A percentile compares a stretch with the other conserved stretches of the same genome.
Evolutionary conservation across 30 jellyfish, hydroid and myxozoan species (phyloP).

Genomic region (Cassiopea andromeda): DNA sequence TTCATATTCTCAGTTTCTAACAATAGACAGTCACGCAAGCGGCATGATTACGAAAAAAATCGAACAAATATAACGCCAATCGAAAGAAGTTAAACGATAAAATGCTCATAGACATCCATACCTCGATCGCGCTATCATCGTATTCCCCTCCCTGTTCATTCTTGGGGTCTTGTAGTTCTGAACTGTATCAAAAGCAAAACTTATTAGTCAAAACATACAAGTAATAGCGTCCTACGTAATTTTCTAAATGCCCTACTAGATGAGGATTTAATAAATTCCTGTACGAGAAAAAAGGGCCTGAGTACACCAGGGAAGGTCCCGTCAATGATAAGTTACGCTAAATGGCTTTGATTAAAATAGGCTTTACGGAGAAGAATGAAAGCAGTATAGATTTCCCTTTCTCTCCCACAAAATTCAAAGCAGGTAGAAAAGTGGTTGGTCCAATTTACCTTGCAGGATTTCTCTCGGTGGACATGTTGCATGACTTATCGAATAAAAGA

Average conservation of each 20-base stretch:
- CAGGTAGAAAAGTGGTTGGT: neutral
- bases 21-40: neutral
- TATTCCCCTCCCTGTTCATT: slow-evolving; percentile 38
- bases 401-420: neutral
- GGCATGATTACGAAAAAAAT: no score
- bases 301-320: slow-evolving; percentile 13
- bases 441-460: slow-evolving; percentile 36
- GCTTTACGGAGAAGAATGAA: neutral
- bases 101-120: neutral
- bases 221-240: neutral
- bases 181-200: slow-evolving; percentile 14
- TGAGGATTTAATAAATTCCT: neutral
- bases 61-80: no score
- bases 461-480: slow-evolving; percentile 82
- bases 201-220: neutral
- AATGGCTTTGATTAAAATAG: neutral
- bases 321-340: neutral
- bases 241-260: neutral
- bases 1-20: neutral
- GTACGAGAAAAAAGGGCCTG: neutral
- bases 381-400: neutral
- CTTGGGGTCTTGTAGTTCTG: slow-evolving; percentile 71
- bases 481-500: slow-evolving; percentile 79
- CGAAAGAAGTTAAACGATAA: neutral
- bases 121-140: slow-evolving; percentile 58